These are phyloP conservation scores for Cynoglossus semilaevis DNA, from an alignment of 2,113 vertebrate genomes.

Conservation along the genomic window DNA sequence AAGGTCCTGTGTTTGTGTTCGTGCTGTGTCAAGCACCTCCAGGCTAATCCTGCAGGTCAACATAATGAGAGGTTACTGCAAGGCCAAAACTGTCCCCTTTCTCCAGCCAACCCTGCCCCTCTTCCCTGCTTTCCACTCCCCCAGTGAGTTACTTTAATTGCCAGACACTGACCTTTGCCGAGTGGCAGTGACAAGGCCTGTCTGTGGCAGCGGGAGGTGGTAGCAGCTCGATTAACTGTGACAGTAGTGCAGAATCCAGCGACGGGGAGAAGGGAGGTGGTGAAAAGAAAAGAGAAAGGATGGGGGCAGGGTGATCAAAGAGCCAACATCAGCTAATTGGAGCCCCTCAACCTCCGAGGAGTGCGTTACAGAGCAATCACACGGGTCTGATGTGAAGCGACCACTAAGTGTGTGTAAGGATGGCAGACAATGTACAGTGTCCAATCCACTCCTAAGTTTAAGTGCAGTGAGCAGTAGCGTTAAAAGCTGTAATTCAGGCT, in stretches of 20 bases:
- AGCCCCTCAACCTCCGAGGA: constrained; percentile 66
- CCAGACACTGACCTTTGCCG: constrained; percentile 74
- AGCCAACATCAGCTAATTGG: constrained; percentile 72
- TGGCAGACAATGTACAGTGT: constrained; percentile 13
- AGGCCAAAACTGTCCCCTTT: constrained; percentile 41
- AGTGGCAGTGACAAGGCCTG: constrained; percentile 68
- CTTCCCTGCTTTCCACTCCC: constrained; percentile 17
- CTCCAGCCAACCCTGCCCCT: background rate
- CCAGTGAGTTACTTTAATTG: constrained; percentile 74
- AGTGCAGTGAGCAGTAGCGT: background rate
- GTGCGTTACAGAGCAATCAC: constrained; percentile 47
- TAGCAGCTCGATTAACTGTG: constrained; percentile 71
- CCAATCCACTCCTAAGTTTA: constrained; percentile 23
- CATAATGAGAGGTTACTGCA: constrained; percentile 64
- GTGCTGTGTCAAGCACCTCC: constrained; percentile 29
- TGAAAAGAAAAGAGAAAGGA: background rate
- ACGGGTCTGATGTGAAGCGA: constrained; percentile 34
- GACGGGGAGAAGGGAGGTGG: constrained; percentile 21
- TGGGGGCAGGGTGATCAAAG: constrained; percentile 20
- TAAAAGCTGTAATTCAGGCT: no score
- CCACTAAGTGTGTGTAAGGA: constrained; percentile 12
- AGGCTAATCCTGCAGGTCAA: constrained; percentile 55
- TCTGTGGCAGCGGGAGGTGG: constrained; percentile 68
- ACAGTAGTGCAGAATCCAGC: constrained; percentile 65
- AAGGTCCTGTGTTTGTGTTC: background rate